Base-by-base conservation (phyloP, 2,113 vertebrate genomes). In the Semnornis frantzii region DNA sequence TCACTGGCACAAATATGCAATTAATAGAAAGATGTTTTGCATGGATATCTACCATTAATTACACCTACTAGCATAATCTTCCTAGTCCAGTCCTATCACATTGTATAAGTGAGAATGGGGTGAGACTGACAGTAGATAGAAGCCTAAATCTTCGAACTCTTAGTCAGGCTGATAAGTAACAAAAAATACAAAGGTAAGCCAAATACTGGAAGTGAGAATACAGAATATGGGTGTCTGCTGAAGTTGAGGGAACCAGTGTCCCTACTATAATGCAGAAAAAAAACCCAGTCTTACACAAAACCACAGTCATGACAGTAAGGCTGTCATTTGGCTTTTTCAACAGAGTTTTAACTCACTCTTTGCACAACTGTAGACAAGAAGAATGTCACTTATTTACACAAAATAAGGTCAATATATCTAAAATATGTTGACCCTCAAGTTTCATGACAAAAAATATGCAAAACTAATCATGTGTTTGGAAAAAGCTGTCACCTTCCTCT, bases 371-470 rank as follows among this genome's bases (percentile, higher is more conserved):
- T 18, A 72, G 48, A 34, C 71, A 88, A 91, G 58, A 93, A 87
- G 21, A 80, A 85, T 48, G 72, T 85, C 60, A 60, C 31, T 71
- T 87, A 83, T 87, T 94, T 93, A 83, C 76, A 87, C 60, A 81
- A 78, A 81, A 15, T 46, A 77, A 19, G 21, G 68, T 64, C 93
- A 96, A 94, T 93, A 92, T 94, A 94, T 96, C 64, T 71, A 57
- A 77, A 85, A 68, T 6, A 58, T 68, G 85, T 94, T 83, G 57
- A 77, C 54, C 16, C 33, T 85, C 50, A 58, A 54, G 37, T 60
- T 94, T 93, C 20, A 2, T 85, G 79, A 78, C 60, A 81, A 42
- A 94, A 87, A 88, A 31, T 82, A 81, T 21, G 58, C 50, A 74
- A 73, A 85, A 12, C 31, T 94, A 94, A 91, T 80, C 72, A 60